Conservation (phyloP, 2,797 vertebrate genomes). For the Zenarchopterus dispar region DNA sequence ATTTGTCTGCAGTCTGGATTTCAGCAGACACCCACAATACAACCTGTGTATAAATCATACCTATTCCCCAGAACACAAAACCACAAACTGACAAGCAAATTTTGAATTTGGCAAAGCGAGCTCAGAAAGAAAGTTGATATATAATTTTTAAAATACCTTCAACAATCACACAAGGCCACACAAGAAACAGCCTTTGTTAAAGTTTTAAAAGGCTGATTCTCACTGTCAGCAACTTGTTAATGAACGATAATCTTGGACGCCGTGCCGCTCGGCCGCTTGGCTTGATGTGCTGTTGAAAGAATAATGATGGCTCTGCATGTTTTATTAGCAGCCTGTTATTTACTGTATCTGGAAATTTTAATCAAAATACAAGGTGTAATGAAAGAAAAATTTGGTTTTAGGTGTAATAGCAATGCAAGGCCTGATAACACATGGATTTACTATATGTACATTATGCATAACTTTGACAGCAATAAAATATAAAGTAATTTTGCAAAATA, state of each 20-base stretch:
- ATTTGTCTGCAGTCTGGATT: too few relatives aligned
- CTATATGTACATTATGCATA: constrained; percentile 38
- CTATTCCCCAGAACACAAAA: too few relatives aligned
- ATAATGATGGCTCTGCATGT: constrained; percentile 48
- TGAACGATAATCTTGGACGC: constrained; percentile 48
- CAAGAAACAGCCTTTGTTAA: background rate
- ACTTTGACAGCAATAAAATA: constrained; percentile 24
- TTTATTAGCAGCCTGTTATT: constrained; percentile 49
- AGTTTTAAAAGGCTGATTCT: too few relatives aligned
- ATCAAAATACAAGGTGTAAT: constrained; percentile 26
- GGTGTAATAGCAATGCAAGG: constrained; percentile 5
- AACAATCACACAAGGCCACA: constrained; percentile 30
- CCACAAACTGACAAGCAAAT: too few relatives aligned
- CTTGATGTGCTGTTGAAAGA: constrained; percentile 46
- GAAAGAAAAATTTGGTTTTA: constrained; percentile 24
- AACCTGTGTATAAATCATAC: too few relatives aligned
- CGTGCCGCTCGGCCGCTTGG: constrained; percentile 30
- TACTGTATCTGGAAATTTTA: constrained; percentile 36
- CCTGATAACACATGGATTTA: constrained; percentile 21
- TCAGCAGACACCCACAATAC: too few relatives aligned
- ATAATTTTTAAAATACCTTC: constrained; percentile 11
- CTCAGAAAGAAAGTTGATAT: too few relatives aligned
- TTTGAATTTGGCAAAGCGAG: too few relatives aligned
- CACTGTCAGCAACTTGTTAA: constrained; percentile 41
- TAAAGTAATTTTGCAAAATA: constrained; percentile 12